Evolutionary conservation across 2,113 vertebrate genomes (phyloP), one percentile per base, ranked within the genome.

Genomic region (Laterallus jamaicensis): DNA sequence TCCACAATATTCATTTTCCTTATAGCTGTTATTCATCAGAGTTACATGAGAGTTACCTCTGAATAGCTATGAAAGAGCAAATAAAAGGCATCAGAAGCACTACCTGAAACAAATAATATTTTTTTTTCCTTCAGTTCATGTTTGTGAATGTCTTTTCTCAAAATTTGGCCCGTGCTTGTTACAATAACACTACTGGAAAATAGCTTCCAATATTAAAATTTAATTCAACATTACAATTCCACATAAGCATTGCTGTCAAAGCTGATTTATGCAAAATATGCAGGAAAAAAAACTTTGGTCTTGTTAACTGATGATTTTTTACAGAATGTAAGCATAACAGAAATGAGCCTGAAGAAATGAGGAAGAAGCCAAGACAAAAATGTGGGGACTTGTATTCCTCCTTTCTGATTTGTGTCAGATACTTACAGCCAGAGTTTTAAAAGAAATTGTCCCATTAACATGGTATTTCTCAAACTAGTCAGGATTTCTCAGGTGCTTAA

Each of bases 191-290:
- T 73, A 17, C 8, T 68, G 9, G 26, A 55, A 91, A 69, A 68
- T 20, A 63, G 35, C 35, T 81, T 76, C 32, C 88, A 88, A 52
- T 82, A 94, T 94, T 95, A 47, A 93, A 55, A 74, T 75, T 77
- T 91, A 85, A 96, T 82, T 82, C 56, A 87, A 92, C 89, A 83
- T 50, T 71, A 10, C 5, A 55, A 49, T 49, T 56, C 22, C 32
- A 49, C 49, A 22, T 85, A 40, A 59, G 39, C 2, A 0, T 76
- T 18, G 5, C 44, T 80, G 25, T 76, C 32, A 87, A 67, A 91
- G 26, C 11, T 77, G 49, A 50, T 71, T 67, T 39, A 64, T 47
- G 62, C 24, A 75, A 82, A 69, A 90, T 5, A 39, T 29, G 21
- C 54, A 3, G 19, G 19, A 62, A 66, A 86, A 78, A 64, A 78